Conservation (phyloP, 1,140 invertebrate genomes). For the Bombus sibiricus region DNA sequence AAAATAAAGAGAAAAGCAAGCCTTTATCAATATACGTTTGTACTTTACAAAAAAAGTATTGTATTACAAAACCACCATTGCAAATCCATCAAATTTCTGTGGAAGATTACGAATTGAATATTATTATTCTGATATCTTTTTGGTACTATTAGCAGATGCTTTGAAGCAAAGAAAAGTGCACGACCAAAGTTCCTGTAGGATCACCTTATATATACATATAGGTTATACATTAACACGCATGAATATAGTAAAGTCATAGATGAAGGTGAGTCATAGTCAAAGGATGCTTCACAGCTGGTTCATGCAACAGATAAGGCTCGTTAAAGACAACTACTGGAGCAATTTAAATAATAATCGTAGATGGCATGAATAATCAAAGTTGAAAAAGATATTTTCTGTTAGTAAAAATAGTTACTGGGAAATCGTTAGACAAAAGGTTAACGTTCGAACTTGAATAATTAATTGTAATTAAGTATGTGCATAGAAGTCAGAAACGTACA, state of each 20-base stretch:
- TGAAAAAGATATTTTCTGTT: not conserved
- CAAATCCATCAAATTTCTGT: not conserved
- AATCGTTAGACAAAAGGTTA: not conserved
- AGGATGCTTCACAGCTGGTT: slow-evolving; percentile 11
- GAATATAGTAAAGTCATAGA: not conserved
- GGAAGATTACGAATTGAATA: not conserved
- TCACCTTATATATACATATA: not conserved
- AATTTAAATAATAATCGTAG: not conserved
- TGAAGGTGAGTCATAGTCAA: slow-evolving; percentile 16
- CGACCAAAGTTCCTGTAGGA: not conserved
- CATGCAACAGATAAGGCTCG: not conserved
- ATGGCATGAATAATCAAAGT: too few relatives aligned
- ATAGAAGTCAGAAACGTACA: not conserved
- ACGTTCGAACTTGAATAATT: too few relatives aligned
- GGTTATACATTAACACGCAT: not conserved
- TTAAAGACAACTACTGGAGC: not conserved
- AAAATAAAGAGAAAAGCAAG: too few relatives aligned
- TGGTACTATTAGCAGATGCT: too few relatives aligned
- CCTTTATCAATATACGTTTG: not conserved
- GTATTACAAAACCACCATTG: not conserved
- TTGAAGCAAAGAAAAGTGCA: not conserved
- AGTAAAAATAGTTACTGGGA: not conserved
- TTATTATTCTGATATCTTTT: not conserved
- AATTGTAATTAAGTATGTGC: not conserved
- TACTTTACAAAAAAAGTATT: not conserved